These are phyloP conservation scores for Lordiphosa clarofinis DNA, from an alignment of 1,140 invertebrate species.

Conservation along the genomic window DNA sequence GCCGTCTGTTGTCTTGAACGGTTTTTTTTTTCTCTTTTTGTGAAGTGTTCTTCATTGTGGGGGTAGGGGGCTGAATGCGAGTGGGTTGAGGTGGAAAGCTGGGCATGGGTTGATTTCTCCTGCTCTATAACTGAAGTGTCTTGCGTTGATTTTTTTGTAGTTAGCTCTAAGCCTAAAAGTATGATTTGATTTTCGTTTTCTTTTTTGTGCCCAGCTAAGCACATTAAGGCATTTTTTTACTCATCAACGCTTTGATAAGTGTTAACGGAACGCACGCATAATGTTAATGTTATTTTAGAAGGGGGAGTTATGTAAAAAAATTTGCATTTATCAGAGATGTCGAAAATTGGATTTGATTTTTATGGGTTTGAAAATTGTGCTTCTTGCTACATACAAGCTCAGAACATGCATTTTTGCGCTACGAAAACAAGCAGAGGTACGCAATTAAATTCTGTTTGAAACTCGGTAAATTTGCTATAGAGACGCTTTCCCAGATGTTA, in stretches of 20 bases:
- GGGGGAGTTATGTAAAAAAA: not conserved
- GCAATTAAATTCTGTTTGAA: too few relatives aligned
- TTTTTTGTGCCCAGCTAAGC: conserved; percentile 34
- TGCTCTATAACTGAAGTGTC: conserved; percentile 18
- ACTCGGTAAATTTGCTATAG: too few relatives aligned
- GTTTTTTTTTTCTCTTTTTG: conserved; percentile 42
- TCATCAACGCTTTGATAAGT: conserved; percentile 68
- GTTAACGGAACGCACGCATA: conserved; percentile 14
- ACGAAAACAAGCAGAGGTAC: too few relatives aligned
- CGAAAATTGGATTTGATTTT: too few relatives aligned
- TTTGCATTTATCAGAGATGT: too few relatives aligned
- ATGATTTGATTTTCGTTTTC: conserved; percentile 65
- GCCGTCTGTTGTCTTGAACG: conserved; percentile 65
- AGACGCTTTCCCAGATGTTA: too few relatives aligned
- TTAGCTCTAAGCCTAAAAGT: conserved; percentile 57
- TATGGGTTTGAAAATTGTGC: too few relatives aligned
- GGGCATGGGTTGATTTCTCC: conserved; percentile 3
- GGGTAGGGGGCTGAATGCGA: conserved; percentile 25
- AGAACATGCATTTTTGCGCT: too few relatives aligned
- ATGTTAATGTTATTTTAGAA: conserved; percentile 13
- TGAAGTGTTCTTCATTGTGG: conserved; percentile 40
- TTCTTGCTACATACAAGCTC: too few relatives aligned
- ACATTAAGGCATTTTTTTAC: conserved; percentile 66
- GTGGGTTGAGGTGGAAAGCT: conserved; percentile 16
- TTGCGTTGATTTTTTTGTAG: conserved; percentile 35